Evolutionary conservation across 1,140 invertebrate species (phyloP).

Genomic region (Drosophila pectinifera): DNA sequence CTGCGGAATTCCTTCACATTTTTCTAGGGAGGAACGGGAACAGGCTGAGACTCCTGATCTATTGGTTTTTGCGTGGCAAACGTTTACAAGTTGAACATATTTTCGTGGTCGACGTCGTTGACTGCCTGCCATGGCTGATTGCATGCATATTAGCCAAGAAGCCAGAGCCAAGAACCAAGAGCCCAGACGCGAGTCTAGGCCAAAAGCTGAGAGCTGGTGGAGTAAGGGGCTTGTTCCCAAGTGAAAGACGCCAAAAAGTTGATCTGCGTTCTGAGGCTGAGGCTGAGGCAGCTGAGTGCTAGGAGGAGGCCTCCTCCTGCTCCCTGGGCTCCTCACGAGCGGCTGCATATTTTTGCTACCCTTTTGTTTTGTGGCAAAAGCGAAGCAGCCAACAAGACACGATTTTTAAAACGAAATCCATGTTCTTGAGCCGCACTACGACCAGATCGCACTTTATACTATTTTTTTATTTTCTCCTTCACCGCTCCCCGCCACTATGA

Average conservation of each 20-base stretch:
- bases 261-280: slow-evolving; percentile 67
- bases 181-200: neutral
- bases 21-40: slow-evolving; percentile 26
- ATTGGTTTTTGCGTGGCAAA: slow-evolving; percentile 76
- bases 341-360: slow-evolving; percentile 66
- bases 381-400: slow-evolving; percentile 76
- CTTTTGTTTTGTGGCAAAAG: slow-evolving; percentile 64
- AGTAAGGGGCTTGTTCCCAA: slow-evolving; percentile 9
- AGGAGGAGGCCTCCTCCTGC: neutral
- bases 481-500: slow-evolving; percentile 19
- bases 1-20: slow-evolving; percentile 6
- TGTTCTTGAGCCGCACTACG: slow-evolving; percentile 66
- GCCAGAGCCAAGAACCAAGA: neutral
- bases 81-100: slow-evolving; percentile 73
- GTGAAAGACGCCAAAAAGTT: slow-evolving; percentile 54
- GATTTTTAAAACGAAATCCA: slow-evolving; percentile 83
- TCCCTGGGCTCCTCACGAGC: slow-evolving; percentile 15
- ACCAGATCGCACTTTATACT: slow-evolving; percentile 65
- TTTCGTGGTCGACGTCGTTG: slow-evolving; percentile 60
- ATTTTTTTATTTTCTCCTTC: neutral
- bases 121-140: slow-evolving; percentile 53
- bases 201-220: neutral
- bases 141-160: slow-evolving; percentile 81
- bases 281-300: slow-evolving; percentile 35
- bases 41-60: slow-evolving; percentile 64